Evolutionary conservation across 2,888 invertebrate genomes (phyloP), one percentile per base, ranked within the genome.

Genomic region (Ichneumon xanthorius): DNA sequence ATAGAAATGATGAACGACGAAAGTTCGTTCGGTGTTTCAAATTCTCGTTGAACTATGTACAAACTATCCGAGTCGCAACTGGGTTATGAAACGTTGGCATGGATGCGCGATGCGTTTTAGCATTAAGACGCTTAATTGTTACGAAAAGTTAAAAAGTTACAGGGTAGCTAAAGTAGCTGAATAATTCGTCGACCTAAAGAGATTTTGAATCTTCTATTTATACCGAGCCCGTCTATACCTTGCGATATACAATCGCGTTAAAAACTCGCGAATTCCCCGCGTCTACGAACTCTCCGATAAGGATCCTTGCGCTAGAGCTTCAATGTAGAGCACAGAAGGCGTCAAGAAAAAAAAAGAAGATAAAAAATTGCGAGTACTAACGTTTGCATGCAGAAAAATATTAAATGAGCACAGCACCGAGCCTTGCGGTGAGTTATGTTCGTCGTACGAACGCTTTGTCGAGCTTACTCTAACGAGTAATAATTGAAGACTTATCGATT

Each of bases 401-500:
- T 71, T 30, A 71, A 33, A 71, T 19, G 48, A 71, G 53, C n/a
- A 30, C 71, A 50, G 11, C 30, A 9, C 65, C 65, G 9, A 40
- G 61, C 40, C 19, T 58, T 45, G 48, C 61, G 22, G 61, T 50
- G 11, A 65, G 76, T 76, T 45, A 50, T 63, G 30, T 45, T 76
- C 48, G 33, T 16, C 33, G 48, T 58, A 65, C 61, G 76, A 65
- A 26, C 76, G 58, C 26, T 58, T 58, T 58, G 58, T 26, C 58
- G 58, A 26, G 26, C 22, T 58, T 58, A 14, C 48, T 76, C 76
- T 76, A 76, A 76, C 76, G 76, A 76, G 26, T 85, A 87, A 87
- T 87, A 89, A 88, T 76, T 86, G 75, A 75, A 26, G 78, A 67
- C 81, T 82, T 87, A 86, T 89, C 87, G 86, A 88, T 85, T 67